Conservation (phyloP, 2,797 vertebrate genomes). For the Scomberomorus guttatus region DNA sequence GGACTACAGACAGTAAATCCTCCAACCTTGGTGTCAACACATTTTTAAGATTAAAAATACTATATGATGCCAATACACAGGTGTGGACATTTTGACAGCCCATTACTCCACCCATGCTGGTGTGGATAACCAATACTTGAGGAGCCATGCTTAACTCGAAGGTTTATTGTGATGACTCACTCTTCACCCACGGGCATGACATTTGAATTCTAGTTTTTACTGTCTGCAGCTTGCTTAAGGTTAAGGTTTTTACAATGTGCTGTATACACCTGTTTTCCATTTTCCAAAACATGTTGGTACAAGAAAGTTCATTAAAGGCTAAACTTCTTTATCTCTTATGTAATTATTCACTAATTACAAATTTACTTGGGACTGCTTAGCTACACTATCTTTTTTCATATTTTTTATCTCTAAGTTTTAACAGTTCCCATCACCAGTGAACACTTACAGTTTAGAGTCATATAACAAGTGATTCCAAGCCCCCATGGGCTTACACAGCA, state of each 20-base stretch:
- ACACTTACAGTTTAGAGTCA: not conserved
- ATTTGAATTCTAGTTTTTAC: not conserved
- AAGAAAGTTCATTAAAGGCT: not conserved
- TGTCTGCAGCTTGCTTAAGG: not conserved
- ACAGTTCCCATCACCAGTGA: not conserved
- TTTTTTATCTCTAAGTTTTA: not conserved
- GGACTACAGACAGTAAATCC: constrained; percentile 32
- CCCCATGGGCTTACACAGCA: not conserved
- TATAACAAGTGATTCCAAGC: not conserved
- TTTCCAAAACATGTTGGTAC: not conserved
- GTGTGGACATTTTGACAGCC: not conserved
- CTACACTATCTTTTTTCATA: not conserved
- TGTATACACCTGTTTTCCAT: not conserved
- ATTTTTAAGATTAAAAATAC: constrained; percentile 21
- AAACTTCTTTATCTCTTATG: not conserved
- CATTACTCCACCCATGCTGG: not conserved
- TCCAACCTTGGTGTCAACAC: constrained; percentile 23
- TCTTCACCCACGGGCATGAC: not conserved
- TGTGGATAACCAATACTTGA: not conserved
- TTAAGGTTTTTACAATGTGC: not conserved
- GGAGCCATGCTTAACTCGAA: not conserved
- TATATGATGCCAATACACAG: not conserved
- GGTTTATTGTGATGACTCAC: constrained; percentile 12
- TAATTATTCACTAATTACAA: not conserved
- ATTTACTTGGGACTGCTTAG: not conserved